A percentile compares a stretch with the other conserved stretches of the same genome.
These are phyloP conservation scores for Pyrgilauda ruficollis DNA, from an alignment of 2,113 vertebrate species.

Conservation along the genomic window DNA sequence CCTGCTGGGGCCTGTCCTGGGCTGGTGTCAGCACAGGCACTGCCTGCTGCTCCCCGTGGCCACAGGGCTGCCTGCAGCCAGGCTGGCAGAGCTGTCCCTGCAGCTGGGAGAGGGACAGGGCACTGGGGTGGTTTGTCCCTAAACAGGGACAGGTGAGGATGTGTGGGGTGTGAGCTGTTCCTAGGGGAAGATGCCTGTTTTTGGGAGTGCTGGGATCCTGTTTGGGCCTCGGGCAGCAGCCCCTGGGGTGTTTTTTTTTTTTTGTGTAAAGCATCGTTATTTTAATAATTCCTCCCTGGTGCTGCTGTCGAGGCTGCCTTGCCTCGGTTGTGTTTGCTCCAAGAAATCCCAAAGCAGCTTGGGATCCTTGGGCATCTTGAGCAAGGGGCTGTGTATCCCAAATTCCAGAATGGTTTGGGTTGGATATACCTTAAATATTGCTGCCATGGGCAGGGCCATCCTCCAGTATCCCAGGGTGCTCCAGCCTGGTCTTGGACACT, in stretches of 20 bases:
- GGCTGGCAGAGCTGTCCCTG: fast-evolving
- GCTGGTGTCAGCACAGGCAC: background rate
- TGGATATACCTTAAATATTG: background rate
- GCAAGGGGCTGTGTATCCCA: background rate
- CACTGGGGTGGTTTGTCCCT: fast-evolving
- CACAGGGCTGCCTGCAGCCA: fast-evolving
- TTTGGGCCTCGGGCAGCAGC: background rate
- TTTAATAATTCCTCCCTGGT: background rate
- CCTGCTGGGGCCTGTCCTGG: constrained; percentile 24
- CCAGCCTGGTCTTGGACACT: background rate
- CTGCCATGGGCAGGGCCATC: background rate
- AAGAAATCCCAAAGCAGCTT: background rate
- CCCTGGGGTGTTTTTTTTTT: background rate
- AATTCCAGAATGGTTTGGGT: background rate
- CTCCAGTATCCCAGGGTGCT: fast-evolving
- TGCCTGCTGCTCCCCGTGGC: background rate
- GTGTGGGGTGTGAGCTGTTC: background rate
- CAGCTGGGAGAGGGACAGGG: background rate
- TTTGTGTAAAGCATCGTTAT: background rate
- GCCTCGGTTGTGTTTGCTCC: fast-evolving
- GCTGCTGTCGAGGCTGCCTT: background rate
- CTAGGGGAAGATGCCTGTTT: background rate
- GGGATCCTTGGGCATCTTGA: background rate
- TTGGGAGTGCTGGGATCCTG: background rate
- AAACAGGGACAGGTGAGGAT: fast-evolving